Evolutionary conservation across 2,888 invertebrate species (phyloP).

Genomic region (Dyspetes luteomarginatus): DNA sequence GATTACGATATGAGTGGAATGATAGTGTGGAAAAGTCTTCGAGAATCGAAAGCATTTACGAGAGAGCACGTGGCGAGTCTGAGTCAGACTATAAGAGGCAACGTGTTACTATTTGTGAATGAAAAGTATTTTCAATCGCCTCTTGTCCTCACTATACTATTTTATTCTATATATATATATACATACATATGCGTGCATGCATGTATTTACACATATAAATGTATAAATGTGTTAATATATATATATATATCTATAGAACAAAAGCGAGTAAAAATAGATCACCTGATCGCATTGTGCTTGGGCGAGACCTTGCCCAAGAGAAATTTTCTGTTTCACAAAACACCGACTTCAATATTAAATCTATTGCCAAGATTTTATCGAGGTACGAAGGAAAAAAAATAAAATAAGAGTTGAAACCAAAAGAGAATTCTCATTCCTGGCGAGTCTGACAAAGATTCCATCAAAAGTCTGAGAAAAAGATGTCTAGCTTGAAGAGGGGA

Average conservation of each 20-base stretch:
- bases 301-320: slow-evolving; percentile 22
- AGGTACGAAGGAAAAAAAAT: not conserved
- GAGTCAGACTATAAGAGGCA: slow-evolving; percentile 1
- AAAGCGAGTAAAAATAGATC: slow-evolving; percentile 56
- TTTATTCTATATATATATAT: slow-evolving; percentile 8
- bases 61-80: slow-evolving; percentile 33
- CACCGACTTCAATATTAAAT: not conserved
- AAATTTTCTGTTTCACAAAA: slow-evolving; percentile 22
- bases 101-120: slow-evolving; percentile 59
- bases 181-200: not conserved
- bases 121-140: slow-evolving; percentile 55
- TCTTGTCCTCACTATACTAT: slow-evolving; percentile 32
- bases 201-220: too few species aligned
- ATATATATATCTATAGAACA: slow-evolving; percentile 42
- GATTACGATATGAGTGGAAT: not conserved
- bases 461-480: not conserved
- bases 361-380: slow-evolving; percentile 30
- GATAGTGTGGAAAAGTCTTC: not conserved
- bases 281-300: slow-evolving; percentile 47
- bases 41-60: not conserved
- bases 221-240: not conserved
- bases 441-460: not conserved
- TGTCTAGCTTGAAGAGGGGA: too few species aligned
- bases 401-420: not conserved
- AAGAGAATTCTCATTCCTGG: not conserved